These are phyloP conservation scores for Melanaphis sacchari DNA, from an alignment of 1,140 invertebrate genomes.

Conservation along the genomic window DNA sequence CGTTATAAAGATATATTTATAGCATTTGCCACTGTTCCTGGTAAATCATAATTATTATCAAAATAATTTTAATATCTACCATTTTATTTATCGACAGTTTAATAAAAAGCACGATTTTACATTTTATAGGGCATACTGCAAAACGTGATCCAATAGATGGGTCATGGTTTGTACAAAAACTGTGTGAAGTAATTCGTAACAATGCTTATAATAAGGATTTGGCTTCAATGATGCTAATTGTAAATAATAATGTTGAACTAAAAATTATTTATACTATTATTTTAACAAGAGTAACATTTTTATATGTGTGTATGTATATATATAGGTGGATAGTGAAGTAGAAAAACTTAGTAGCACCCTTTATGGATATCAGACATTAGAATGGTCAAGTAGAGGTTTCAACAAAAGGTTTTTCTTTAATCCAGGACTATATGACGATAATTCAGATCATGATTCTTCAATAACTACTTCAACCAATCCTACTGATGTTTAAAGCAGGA, in stretches of 20 bases:
- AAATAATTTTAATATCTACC: not conserved
- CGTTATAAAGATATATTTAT: slow-evolving; percentile 54
- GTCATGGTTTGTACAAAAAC: slow-evolving; percentile 57
- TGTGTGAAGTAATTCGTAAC: slow-evolving; percentile 43
- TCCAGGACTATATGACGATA: slow-evolving; percentile 52
- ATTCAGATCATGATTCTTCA: not conserved
- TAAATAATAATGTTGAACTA: not conserved
- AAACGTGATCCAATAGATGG: slow-evolving; percentile 37
- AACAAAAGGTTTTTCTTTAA: slow-evolving; percentile 57
- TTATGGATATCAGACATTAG: slow-evolving; percentile 49
- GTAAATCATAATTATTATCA: not conserved
- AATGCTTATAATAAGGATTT: slow-evolving; percentile 56
- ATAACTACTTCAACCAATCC: not conserved
- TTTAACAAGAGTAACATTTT: not conserved
- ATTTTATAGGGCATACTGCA: slow-evolving; percentile 42
- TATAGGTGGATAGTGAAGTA: slow-evolving; percentile 47
- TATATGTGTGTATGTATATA: not conserved
- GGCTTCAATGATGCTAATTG: slow-evolving; percentile 49
- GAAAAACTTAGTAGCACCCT: not conserved
- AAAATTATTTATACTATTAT: not conserved
- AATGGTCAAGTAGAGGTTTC: slow-evolving; percentile 39
- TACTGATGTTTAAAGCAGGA: not conserved
- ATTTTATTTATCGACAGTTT: not conserved
- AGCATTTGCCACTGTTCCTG: slow-evolving; percentile 42
- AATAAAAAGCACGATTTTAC: not conserved